Evolutionary conservation across 2,888 invertebrate genomes (phyloP).

Genomic region (Poecilobothrus nobilitatus): DNA sequence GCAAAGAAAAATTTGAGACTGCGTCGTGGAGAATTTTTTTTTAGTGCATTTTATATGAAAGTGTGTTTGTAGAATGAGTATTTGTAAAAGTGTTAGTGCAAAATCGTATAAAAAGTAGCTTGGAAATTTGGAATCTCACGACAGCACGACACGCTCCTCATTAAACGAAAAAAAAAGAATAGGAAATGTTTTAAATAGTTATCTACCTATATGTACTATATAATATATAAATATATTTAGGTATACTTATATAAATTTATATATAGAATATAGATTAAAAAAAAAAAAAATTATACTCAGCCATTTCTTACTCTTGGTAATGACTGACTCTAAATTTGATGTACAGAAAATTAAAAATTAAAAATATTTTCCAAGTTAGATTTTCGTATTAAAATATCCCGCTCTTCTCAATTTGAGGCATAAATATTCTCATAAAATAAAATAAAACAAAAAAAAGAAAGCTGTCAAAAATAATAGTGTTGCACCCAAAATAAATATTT

Average conservation of each 20-base stretch:
- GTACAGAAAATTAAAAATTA: conserved; percentile 1
- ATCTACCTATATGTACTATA: too few species aligned
- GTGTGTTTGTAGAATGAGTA: not conserved
- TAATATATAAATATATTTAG: not conserved
- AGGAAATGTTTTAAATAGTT: not conserved
- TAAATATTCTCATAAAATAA: conserved; percentile 2
- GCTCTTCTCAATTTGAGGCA: not conserved
- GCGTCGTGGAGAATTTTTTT: not conserved
- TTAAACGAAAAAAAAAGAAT: not conserved
- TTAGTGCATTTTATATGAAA: not conserved
- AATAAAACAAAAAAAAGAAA: not conserved
- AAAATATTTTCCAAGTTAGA: not conserved
- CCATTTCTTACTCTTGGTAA: not conserved
- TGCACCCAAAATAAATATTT: conserved; percentile 4
- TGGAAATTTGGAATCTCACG: conserved; percentile 1
- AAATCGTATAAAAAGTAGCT: not conserved
- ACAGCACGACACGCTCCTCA: not conserved
- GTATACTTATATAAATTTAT: not conserved
- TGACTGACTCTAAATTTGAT: not conserved
- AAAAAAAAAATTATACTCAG: too few species aligned
- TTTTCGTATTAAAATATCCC: not conserved
- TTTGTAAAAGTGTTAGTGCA: not conserved
- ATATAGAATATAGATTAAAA: too few species aligned
- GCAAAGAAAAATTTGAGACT: not conserved
- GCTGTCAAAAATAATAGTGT: conserved; percentile 6